A percentile compares a stretch with the other conserved stretches of the same genome.
These are phyloP conservation scores for Furnarius figulus DNA, from an alignment of 2,113 vertebrate genomes.

Conservation along the genomic window DNA sequence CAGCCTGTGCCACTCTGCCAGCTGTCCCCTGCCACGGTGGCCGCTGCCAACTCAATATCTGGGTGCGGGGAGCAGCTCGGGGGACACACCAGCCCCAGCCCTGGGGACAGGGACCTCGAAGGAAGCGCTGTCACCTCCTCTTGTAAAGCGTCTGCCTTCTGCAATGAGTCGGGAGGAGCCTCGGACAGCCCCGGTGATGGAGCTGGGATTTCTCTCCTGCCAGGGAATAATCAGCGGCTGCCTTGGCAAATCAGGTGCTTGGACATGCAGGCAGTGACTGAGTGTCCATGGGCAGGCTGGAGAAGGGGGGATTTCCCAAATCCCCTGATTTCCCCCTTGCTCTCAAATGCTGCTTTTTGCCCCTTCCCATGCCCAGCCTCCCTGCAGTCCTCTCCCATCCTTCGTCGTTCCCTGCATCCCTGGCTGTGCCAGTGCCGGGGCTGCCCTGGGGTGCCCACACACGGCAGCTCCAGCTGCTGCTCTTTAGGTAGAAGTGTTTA, in stretches of 20 bases:
- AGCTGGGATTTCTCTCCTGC: not conserved
- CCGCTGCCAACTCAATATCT: accelerated
- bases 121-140: not conserved
- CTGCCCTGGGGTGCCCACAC: not conserved
- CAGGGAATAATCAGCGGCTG: not conserved
- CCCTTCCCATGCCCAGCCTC: accelerated
- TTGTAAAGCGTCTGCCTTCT: not conserved
- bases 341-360: not conserved
- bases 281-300: accelerated
- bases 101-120: accelerated
- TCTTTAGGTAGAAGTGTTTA: not conserved
- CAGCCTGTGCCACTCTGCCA: not conserved
- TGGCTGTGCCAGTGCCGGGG: not conserved
- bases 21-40: not conserved
- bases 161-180: not conserved
- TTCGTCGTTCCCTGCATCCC: not conserved
- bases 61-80: not conserved
- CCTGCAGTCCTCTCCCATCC: not conserved
- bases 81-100: not conserved
- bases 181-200: not conserved
- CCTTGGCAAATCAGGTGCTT: not conserved
- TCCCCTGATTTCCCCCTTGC: not conserved
- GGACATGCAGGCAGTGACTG: accelerated
- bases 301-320: not conserved
- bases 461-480: constrained; percentile 24